Evolutionary conservation across 1,140 invertebrate species (phyloP).

Genomic region (Laupala kohalensis): DNA sequence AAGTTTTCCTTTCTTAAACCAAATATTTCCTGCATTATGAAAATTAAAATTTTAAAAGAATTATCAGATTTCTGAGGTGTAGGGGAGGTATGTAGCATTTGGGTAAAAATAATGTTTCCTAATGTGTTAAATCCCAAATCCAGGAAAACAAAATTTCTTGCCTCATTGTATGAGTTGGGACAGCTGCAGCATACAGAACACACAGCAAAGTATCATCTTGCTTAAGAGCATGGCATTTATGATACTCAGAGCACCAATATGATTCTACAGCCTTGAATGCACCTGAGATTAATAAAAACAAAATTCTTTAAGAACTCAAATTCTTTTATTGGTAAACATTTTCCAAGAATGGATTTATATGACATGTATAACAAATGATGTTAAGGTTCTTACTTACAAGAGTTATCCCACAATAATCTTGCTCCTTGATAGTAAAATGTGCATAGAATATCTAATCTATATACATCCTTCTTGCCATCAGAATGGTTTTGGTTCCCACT

Average conservation of each 20-base stretch:
- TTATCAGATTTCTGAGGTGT: neutral
- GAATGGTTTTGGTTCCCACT: conserved; percentile 32
- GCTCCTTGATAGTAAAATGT: conserved; percentile 52
- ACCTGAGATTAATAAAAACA: neutral
- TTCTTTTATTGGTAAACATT: no score
- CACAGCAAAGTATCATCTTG: conserved; percentile 47
- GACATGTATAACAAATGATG: neutral
- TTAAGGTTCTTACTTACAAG: neutral
- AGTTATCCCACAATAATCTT: neutral
- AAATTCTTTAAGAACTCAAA: neutral
- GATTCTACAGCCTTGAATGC: conserved; percentile 38
- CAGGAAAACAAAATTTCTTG: conserved; percentile 21
- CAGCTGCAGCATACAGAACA: conserved; percentile 47
- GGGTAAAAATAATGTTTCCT: neutral
- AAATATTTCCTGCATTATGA: neutral
- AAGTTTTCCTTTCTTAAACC: neutral
- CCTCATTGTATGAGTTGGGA: conserved; percentile 54
- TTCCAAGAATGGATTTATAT: neutral
- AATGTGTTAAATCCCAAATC: neutral
- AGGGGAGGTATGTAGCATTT: neutral
- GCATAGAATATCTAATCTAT: conserved; percentile 50
- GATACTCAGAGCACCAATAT: conserved; percentile 70
- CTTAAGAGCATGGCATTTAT: conserved; percentile 64
- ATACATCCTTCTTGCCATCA: conserved; percentile 32
- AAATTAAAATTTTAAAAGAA: neutral